These are phyloP conservation scores for Harpalus rufipes DNA, from an alignment of 2,888 invertebrate species.

Conservation along the genomic window DNA sequence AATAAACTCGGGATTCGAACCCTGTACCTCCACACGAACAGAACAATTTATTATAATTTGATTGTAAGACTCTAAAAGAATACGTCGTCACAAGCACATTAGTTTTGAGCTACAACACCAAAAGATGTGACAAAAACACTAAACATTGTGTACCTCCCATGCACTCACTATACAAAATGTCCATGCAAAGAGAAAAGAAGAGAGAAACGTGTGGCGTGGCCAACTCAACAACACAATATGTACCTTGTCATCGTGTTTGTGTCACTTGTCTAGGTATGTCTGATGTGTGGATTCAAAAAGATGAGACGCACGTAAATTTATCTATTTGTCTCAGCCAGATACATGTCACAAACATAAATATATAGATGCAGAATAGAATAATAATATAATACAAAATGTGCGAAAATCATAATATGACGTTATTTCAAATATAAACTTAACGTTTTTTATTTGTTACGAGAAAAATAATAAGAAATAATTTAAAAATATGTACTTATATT, in stretches of 20 bases:
- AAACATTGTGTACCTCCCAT: constrained; percentile 67
- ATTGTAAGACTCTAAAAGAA: constrained; percentile 33
- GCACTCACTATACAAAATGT: constrained; percentile 62
- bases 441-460: no score
- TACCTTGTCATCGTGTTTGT: constrained; percentile 20
- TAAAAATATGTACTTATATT: no score
- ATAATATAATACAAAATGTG: no score
- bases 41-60: constrained; percentile 6
- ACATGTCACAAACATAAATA: not conserved
- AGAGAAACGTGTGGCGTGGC: constrained; percentile 48
- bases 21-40: constrained; percentile 23
- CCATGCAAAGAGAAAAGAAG: constrained; percentile 61
- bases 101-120: constrained; percentile 71
- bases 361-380: not conserved
- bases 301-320: not conserved
- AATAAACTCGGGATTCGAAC: constrained; percentile 13
- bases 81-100: constrained; percentile 62
- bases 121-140: constrained; percentile 69
- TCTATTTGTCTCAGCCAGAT: not conserved
- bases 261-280: constrained; percentile 7
- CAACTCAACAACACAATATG: constrained; percentile 55
- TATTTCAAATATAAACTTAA: no score
- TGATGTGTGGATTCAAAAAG: not conserved
- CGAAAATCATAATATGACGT: no score
- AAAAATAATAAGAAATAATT: no score